Conservation (phyloP, 2,797 vertebrate species). For the Gymnothorax javanicus region DNA sequence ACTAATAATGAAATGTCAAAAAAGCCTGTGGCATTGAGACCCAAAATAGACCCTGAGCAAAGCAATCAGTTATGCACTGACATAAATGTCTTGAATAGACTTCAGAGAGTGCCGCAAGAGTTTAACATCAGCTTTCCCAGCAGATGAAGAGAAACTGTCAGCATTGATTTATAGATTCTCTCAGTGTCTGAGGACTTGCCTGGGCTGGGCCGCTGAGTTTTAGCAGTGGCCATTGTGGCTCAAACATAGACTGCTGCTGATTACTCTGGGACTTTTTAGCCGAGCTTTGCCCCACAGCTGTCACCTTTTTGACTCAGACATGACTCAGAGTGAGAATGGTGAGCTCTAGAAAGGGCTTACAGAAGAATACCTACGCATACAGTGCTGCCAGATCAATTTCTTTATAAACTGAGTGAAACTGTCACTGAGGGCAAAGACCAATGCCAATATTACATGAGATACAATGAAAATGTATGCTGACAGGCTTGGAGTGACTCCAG, state of each 20-base stretch:
- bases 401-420: neutral
- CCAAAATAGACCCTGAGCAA: neutral
- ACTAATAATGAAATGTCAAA: neutral
- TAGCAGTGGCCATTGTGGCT: neutral
- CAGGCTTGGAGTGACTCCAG: neutral
- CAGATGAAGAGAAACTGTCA: neutral
- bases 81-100: neutral
- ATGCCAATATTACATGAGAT: neutral
- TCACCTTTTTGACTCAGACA: neutral
- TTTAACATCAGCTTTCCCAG: neutral
- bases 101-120: neutral
- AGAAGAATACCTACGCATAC: neutral
- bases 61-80: neutral
- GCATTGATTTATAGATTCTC: neutral
- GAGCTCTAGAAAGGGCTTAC: neutral
- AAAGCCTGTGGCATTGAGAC: neutral
- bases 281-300: neutral
- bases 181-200: neutral
- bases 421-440: neutral
- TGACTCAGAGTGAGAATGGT: neutral
- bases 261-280: neutral
- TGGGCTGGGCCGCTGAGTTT: neutral
- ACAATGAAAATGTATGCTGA: neutral
- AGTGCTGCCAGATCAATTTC: neutral
- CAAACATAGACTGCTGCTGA: slow-evolving; percentile 6